Conservation (phyloP, 2,888 invertebrate genomes). For the Sarcophaga caerulescens region DNA sequence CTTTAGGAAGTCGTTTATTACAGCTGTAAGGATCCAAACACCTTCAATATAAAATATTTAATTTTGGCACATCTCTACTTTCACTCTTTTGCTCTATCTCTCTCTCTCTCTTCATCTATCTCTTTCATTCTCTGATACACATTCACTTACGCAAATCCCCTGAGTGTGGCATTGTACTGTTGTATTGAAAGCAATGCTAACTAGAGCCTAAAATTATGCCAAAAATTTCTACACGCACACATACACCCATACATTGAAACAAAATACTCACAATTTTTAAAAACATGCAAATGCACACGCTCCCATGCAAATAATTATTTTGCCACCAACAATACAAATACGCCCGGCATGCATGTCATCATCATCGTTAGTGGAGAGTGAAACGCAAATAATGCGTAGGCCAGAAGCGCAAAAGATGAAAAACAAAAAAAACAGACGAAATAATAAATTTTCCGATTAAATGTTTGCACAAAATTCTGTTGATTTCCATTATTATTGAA, state of each 20-base stretch:
- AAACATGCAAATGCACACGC: neutral
- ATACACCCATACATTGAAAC: neutral
- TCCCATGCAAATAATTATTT: neutral
- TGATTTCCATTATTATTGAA: constrained; percentile 21
- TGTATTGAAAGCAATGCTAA: constrained; percentile 49
- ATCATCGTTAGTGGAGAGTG: constrained; percentile 22
- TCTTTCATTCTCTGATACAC: too few relatives aligned
- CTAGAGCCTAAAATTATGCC: constrained; percentile 73
- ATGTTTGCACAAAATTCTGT: constrained; percentile 47
- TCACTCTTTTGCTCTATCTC: too few relatives aligned
- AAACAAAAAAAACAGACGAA: neutral
- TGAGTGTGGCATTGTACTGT: neutral
- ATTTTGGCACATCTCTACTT: too few relatives aligned
- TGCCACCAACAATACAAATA: too few relatives aligned
- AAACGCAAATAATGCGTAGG: constrained; percentile 45
- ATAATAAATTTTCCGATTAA: constrained; percentile 61
- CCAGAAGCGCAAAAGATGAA: too few relatives aligned
- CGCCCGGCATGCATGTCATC: constrained; percentile 31
- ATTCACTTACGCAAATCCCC: too few relatives aligned
- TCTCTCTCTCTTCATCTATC: too few relatives aligned
- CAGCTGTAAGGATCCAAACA: too few relatives aligned
- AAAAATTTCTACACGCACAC: constrained; percentile 65
- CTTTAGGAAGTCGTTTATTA: too few relatives aligned
- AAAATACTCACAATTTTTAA: neutral
- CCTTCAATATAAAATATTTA: too few relatives aligned